phyloP scores from a whole-genome alignment of 2,888 invertebrate genomes.

The Steromphala cineraria region DNA sequence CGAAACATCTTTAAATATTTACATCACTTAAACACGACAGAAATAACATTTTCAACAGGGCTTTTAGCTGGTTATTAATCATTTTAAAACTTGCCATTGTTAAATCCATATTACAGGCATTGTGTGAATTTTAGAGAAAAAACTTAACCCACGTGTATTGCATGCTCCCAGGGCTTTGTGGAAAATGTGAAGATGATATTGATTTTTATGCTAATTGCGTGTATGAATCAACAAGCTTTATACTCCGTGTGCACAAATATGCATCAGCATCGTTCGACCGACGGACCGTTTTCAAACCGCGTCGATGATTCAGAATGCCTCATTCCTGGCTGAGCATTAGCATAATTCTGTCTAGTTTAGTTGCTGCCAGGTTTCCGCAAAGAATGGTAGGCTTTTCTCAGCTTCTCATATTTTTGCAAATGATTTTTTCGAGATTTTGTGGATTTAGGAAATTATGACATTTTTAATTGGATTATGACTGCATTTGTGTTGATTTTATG shows the following conservation, averaged over 20 bases:
- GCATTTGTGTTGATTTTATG: no score
- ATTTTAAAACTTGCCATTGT: no score
- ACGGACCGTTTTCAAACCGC: not conserved
- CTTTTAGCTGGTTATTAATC: no score
- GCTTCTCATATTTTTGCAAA: not conserved
- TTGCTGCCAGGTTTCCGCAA: not conserved
- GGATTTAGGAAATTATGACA: no score
- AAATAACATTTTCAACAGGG: no score
- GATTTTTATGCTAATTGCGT: not conserved
- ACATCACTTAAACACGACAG: no score
- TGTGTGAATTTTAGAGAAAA: no score
- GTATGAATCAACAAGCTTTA: conserved; percentile 5
- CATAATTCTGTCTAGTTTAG: conserved; percentile 7
- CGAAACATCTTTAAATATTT: no score
- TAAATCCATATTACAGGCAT: no score
- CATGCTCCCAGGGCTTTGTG: not conserved
- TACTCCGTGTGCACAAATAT: not conserved
- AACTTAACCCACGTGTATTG: no score
- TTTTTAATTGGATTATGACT: no score
- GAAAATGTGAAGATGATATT: not conserved
- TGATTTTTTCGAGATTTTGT: no score
- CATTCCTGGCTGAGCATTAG: not conserved
- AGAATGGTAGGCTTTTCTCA: not conserved
- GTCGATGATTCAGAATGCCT: not conserved
- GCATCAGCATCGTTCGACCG: not conserved